Conservation (phyloP, 1,140 invertebrate species). For the Papilio dardanus region DNA sequence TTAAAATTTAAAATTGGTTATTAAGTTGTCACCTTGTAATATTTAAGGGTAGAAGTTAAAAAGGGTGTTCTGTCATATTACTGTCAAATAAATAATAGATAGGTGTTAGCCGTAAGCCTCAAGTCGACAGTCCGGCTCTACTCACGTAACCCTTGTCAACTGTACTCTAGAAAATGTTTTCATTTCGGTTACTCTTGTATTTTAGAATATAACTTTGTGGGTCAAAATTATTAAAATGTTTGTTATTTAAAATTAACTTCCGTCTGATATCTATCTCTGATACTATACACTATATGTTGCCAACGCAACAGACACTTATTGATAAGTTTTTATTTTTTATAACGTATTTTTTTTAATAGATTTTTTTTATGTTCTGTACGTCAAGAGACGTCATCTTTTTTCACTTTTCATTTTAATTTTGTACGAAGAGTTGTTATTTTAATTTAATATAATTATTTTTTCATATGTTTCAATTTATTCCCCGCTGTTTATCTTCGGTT, state of each 20-base stretch:
- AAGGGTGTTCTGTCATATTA: conserved; percentile 2
- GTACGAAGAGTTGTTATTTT: no score
- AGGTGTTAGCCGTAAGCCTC: background rate
- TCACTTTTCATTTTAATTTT: no score
- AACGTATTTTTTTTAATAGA: no score
- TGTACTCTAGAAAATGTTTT: background rate
- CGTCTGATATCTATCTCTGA: no score
- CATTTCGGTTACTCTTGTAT: background rate
- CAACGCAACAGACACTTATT: no score
- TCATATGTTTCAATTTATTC: no score
- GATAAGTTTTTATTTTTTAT: no score
- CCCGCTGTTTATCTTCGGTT: no score
- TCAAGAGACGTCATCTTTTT: no score
- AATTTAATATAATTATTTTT: no score
- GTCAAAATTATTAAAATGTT: background rate
- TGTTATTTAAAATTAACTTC: background rate
- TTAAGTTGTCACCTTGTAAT: background rate
- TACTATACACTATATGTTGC: no score
- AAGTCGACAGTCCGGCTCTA: conserved; percentile 9
- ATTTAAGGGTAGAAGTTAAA: background rate
- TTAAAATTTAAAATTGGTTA: background rate
- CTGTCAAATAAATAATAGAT: conserved; percentile 11
- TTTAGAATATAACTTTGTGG: background rate
- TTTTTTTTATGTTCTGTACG: no score
- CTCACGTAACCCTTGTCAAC: background rate